Evolutionary conservation across 1,140 invertebrate genomes (phyloP), one percentile per base, ranked within the genome.

Genomic region (Leptinotarsa undecemlineata): DNA sequence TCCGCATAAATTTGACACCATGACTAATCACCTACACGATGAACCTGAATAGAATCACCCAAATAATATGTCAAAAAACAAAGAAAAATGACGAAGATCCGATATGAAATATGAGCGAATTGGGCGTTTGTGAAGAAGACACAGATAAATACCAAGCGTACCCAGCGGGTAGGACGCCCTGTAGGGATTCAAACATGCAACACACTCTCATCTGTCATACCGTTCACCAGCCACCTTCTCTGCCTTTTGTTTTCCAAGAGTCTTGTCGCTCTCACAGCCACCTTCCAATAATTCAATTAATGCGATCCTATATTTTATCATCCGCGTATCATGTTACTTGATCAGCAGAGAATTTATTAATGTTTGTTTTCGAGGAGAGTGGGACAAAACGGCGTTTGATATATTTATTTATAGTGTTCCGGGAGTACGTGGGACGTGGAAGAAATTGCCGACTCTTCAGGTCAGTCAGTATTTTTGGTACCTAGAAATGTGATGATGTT

Each of bases 111-210:
- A 72, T 72, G 71, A 72, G 47, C 47, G n/a, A 72, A 64, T 63
- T n/a, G 33, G 23, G 33, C 71, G 71, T 63, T 63, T 72, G 60
- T 63, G 60, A 63, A 72, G 33, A 63, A 48, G 71, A 63, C 61
- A 63, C 71, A 63, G 61, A 72, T 72, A 72, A 72, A 72, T 72
- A 33, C 60, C 51, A 33, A 72, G 61, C 42, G 71, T 26, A 21
- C 71, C 17, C 71, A 72, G 71, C 71, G 61, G 71, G 71, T 63
- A 33, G 71, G 63, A 63, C 61, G 51, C 61, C 71, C 71, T 62
- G 71, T 47, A 63, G 71, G 26, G 71, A 19, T 48, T 69, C 21
- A 20, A 69, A 69, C 68, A 69, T 69, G 68, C 68, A 69, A 69
- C 68, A 48, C 68, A 69, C 68, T 48, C 68, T 69, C 68, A 48